A percentile compares a stretch with the other conserved stretches of the same genome.
Evolutionary conservation across 2,888 invertebrate genomes (phyloP).

Genomic region (Ophraella communa): DNA sequence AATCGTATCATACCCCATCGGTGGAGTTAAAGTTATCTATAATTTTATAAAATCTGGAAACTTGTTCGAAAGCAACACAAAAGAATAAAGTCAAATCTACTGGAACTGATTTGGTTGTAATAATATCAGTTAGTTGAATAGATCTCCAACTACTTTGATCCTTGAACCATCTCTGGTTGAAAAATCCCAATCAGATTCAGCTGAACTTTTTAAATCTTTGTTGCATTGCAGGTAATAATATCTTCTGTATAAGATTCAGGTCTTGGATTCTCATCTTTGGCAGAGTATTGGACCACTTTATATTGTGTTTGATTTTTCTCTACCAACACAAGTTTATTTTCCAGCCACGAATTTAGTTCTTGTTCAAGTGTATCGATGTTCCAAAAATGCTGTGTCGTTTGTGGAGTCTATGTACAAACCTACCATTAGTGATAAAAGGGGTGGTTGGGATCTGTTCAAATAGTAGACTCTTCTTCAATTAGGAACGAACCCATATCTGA

Average conservation of each 20-base stretch:
- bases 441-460: constrained; percentile 73
- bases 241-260: constrained; percentile 79
- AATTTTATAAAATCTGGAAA: constrained; percentile 71
- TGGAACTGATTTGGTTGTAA: constrained; percentile 83
- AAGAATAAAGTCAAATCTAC: constrained; percentile 91
- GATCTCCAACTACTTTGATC: constrained; percentile 64
- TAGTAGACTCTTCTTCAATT: constrained; percentile 87
- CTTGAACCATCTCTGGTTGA: constrained; percentile 81
- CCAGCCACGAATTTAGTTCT: constrained; percentile 72
- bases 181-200: constrained; percentile 91
- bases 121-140: constrained; percentile 73
- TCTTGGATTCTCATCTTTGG: constrained; percentile 69
- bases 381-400: constrained; percentile 68
- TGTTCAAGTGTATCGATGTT: constrained; percentile 67
- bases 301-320: constrained; percentile 62
- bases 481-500: constrained; percentile 72
- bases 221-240: constrained; percentile 58
- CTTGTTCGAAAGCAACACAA: constrained; percentile 80
- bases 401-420: constrained; percentile 72
- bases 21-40: constrained; percentile 74
- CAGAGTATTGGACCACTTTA: constrained; percentile 67
- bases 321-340: constrained; percentile 64
- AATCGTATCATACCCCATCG: constrained; percentile 83
- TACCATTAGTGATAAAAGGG: constrained; percentile 75
- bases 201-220: constrained; percentile 54